Conservation (phyloP, 2,113 vertebrate species). For the Syngnathus typhle region DNA sequence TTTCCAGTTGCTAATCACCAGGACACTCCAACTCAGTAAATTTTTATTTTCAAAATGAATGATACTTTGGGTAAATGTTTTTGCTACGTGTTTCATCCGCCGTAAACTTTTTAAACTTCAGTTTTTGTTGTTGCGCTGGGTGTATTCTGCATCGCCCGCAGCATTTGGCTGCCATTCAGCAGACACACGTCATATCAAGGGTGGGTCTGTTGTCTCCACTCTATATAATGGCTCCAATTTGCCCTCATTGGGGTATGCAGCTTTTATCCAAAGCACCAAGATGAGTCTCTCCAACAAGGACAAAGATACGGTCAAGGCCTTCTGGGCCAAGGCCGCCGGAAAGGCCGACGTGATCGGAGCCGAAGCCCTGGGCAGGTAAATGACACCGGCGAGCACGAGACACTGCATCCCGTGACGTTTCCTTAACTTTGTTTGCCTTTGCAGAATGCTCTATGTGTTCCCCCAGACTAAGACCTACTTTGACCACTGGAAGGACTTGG, state of each 20-base stretch:
- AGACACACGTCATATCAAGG: neutral
- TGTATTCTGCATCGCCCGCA: neutral
- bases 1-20: too few species aligned
- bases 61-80: neutral
- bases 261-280: neutral
- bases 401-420: too few species aligned
- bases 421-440: neutral
- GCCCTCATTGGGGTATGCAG: neutral
- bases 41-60: neutral
- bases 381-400: too few species aligned
- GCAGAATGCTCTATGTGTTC: constrained; percentile 67
- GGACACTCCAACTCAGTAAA: too few species aligned
- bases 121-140: too few species aligned
- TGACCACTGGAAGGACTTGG: constrained; percentile 74
- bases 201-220: neutral
- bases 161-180: neutral
- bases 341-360: constrained; percentile 32
- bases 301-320: constrained; percentile 51
- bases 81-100: too few species aligned
- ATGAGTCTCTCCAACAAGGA: constrained; percentile 69
- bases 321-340: constrained; percentile 55
- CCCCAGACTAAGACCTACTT: constrained; percentile 87
- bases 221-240: neutral
- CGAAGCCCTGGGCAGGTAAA: constrained; percentile 73
- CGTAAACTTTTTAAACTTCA: neutral